Evolutionary conservation across 2,797 vertebrate species (phyloP).

Genomic region (Enteromius viviparus): DNA sequence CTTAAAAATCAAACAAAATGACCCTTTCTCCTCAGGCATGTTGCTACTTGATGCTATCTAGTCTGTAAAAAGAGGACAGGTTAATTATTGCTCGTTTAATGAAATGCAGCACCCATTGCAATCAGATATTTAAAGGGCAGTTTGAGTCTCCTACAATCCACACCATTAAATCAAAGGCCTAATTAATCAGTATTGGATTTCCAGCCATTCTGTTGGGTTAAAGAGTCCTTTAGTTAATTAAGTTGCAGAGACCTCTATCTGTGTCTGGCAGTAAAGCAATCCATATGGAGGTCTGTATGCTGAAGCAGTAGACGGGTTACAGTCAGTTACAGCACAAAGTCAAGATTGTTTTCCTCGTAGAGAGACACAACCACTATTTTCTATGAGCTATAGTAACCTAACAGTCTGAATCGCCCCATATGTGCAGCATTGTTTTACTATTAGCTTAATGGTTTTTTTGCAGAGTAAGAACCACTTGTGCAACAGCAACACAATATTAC

Average conservation of each 20-base stretch:
- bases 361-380: conserved; percentile 49
- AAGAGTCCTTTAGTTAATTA: conserved; percentile 62
- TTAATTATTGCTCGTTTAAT: conserved; percentile 1
- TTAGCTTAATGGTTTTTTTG: neutral
- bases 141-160: conserved; percentile 39
- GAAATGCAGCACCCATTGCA: neutral
- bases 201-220: conserved; percentile 54
- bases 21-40: neutral
- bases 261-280: conserved; percentile 66
- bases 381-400: conserved; percentile 48
- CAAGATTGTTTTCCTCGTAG: conserved; percentile 55
- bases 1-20: neutral
- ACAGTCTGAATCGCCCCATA: neutral
- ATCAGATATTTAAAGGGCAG: conserved; percentile 23
- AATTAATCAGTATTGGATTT: conserved; percentile 55
- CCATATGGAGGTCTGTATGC: conserved; percentile 69
- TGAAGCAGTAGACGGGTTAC: conserved; percentile 62
- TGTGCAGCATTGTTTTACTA: conserved; percentile 31
- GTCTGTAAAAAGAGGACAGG: neutral
- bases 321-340: conserved; percentile 60
- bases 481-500: conserved; percentile 11
- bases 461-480: neutral
- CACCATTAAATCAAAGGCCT: conserved; percentile 42
- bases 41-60: neutral
- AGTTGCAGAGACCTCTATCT: conserved; percentile 65